Base-by-base conservation (phyloP, 2,888 invertebrate genomes). In the Drosophila kambysellisi region DNA sequence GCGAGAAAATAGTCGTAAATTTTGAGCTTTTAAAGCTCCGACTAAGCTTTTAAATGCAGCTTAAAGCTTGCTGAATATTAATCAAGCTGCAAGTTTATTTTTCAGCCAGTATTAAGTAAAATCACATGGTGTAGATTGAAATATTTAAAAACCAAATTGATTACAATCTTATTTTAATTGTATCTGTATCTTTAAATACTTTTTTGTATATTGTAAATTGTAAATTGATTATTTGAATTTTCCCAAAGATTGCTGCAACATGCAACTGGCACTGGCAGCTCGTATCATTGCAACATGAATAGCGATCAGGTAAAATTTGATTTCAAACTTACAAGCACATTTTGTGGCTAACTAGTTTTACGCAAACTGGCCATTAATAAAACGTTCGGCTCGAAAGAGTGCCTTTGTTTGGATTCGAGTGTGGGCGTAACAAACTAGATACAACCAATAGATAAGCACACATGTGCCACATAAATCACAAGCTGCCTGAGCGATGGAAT, bases 401-500 rank as follows among this genome's bases (percentile, higher is more conserved):
- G 64, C 43, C 56, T 53, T 7, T 29, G 20, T 54, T 46, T 60
- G 29, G 46, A 41, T 33, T 37, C 43, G 29, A 35, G 58, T 53
- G 59, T 35, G 39, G 51, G 56, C 46, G 70, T 46, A 48, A 62
- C 64, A 73, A 53, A 67, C 59, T 69, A 68, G 79, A 81, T 76
- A 74, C 58, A 68, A 71, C 69, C 69, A 74, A 80, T 82, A 78
- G 79, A 87, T 78, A 84, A 58, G 54, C 69, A 61, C 56, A 66
- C 63, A 56, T 53, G 64, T 63, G 65, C 70, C 35, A 70, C 84
- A 85, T 88, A 83, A 85, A 88, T 88, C 88, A 85, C 82, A 60
- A 78, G 80, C 54, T 62, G 74, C 74, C 85, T 78, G 75, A 33
- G 56, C 52, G 11, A 56, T 4, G 39, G 35, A 39, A 58, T 58